phyloP scores from a whole-genome alignment of 2,113 vertebrate genomes.

The Helogale parvula region DNA sequence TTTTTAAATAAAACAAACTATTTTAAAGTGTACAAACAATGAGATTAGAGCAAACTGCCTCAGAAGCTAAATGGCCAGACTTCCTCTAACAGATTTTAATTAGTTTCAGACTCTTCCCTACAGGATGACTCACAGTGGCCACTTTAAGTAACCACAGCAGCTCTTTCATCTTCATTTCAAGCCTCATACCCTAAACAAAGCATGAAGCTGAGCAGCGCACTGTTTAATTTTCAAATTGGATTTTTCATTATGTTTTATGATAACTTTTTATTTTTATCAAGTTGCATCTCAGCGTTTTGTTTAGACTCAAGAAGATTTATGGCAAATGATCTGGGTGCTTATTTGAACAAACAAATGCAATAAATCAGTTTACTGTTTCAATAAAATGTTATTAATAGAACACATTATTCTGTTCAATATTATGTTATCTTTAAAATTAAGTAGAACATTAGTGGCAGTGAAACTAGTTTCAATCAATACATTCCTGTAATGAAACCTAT shows the following conservation, averaged over 20 bases:
- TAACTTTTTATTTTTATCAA: slow-evolving; percentile 81
- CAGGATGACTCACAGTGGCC: slow-evolving; percentile 55
- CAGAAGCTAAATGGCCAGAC: slow-evolving; percentile 31
- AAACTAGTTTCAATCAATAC: slow-evolving; percentile 87
- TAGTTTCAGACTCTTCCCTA: slow-evolving; percentile 60
- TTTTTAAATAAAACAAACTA: slow-evolving; percentile 55
- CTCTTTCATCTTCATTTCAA: slow-evolving; percentile 75
- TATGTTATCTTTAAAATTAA: slow-evolving; percentile 89
- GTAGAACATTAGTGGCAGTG: slow-evolving; percentile 86
- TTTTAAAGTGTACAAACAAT: slow-evolving; percentile 28
- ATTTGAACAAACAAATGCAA: slow-evolving; percentile 85
- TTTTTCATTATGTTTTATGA: slow-evolving; percentile 82
- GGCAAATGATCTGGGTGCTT: slow-evolving; percentile 84
- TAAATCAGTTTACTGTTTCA: slow-evolving; percentile 86
- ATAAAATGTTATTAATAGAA: slow-evolving; percentile 86
- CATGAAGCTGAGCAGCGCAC: slow-evolving; percentile 73
- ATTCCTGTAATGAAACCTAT: slow-evolving; percentile 81
- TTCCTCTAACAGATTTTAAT: slow-evolving; percentile 64
- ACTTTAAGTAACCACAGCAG: slow-evolving; percentile 56
- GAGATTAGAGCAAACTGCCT: slow-evolving; percentile 27
- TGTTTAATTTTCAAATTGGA: slow-evolving; percentile 83
- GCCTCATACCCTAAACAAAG: slow-evolving; percentile 75
- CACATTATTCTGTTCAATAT: slow-evolving; percentile 88
- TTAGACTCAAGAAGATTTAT: slow-evolving; percentile 83
- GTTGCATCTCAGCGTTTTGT: slow-evolving; percentile 78